Conservation (phyloP, 2,888 invertebrate species). For the Ochlodes sylvanus region DNA sequence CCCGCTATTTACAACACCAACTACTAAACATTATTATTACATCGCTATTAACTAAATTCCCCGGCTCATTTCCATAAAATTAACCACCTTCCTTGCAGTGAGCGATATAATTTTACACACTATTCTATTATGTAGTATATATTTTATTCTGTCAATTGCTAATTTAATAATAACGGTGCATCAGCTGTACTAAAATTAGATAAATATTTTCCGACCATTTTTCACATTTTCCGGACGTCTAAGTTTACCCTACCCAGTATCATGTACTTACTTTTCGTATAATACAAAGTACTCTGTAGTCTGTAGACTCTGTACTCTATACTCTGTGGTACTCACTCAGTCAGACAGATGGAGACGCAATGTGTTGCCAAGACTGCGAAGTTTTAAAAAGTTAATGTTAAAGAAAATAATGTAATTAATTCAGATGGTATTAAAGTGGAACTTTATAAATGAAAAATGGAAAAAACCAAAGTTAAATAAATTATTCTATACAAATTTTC, state of each 20-base stretch:
- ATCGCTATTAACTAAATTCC: slow-evolving; percentile 18
- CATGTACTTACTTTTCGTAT: too few species aligned
- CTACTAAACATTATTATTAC: slow-evolving; percentile 16
- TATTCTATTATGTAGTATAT: slow-evolving; percentile 9
- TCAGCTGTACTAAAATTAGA: slow-evolving; percentile 44
- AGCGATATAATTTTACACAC: slow-evolving; percentile 16
- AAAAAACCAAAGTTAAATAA: too few species aligned
- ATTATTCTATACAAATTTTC: too few species aligned
- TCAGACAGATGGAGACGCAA: too few species aligned
- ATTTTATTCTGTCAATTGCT: slow-evolving; percentile 25
- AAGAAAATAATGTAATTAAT: too few species aligned
- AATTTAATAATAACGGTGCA: slow-evolving; percentile 40
- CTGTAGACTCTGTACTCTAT: too few species aligned
- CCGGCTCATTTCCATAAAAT: slow-evolving; percentile 9
- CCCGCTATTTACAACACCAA: slow-evolving; percentile 15
- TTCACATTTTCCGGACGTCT: slow-evolving; percentile 44
- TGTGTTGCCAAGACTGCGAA: too few species aligned
- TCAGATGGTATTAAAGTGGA: too few species aligned
- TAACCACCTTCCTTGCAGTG: background rate
- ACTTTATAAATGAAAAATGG: too few species aligned
- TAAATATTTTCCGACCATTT: slow-evolving; percentile 49
- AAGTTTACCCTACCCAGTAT: background rate
- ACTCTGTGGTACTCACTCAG: too few species aligned
- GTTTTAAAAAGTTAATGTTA: too few species aligned
- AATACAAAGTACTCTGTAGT: too few species aligned